Base-by-base conservation (phyloP, 2,888 invertebrate genomes). In the Tetheella fluctuosa region DNA sequence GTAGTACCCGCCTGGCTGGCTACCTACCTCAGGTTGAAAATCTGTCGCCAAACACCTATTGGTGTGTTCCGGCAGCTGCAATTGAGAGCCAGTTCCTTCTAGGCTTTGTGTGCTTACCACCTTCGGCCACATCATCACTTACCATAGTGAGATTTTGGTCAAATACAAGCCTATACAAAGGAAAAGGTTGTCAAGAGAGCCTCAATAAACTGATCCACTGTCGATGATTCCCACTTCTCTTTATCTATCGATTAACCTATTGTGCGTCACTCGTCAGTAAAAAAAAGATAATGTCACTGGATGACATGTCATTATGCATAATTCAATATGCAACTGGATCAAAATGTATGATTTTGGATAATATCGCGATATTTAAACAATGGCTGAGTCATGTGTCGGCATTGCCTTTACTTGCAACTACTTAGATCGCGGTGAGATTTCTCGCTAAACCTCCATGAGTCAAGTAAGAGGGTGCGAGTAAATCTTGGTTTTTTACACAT, bases 381-480 rank as follows among this genome's bases (percentile, higher is more conserved):
- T 70, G 53, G 68, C 63, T 79, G 79, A 67, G 77, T 77, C 77
- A 79, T 64, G 34, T 56, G 54, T 71, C 76, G 74, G 76, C 62
- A n/a, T n/a, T n/a, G 39, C 17, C 74, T 72, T 71, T 71, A 62
- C 57, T 13, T 34, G 34, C 7, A 13, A 13, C 34, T 34, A 34
- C 13, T 1, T 34, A 72, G 77, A 77, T 77, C 69, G 57, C 15
- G 61, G n/a, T 25, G 58, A 68, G 77, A 78, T 73, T 73, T 58
- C 58, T 17, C 39, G n/a, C 30, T 59, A 67, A 74, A 61, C 37
- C 52, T 59, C 39, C 66, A 70, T 74, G 74, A 76, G 74, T 74
- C 75, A 74, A 68, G 59, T n/a, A n/a, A 63, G 54, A 28, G 59
- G 71, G 56, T 64, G 67, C 37, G 53, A 15, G 42, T 48, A n/a